phyloP scores from a whole-genome alignment of 2,113 vertebrate species.

The Hymenochirus boettgeri region DNA sequence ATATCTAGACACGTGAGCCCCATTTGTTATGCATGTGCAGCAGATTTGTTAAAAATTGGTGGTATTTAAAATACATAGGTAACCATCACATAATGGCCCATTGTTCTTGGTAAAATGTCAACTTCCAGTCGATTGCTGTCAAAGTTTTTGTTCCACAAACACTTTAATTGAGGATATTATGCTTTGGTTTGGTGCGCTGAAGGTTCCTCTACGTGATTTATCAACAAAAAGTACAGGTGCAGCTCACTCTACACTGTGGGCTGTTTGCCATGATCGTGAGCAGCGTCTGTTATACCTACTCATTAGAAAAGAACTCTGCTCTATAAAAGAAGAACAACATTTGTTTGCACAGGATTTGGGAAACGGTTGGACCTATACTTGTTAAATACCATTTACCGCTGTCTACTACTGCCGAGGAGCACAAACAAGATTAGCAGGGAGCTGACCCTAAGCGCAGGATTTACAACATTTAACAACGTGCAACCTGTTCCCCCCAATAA shows the following conservation, averaged over 20 bases:
- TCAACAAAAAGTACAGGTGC: conserved; percentile 28
- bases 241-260: conserved; percentile 4
- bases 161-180: conserved; percentile 10
- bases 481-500: too few relatives aligned
- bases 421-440: too few relatives aligned
- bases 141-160: conserved; percentile 5
- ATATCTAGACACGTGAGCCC: neutral
- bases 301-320: neutral
- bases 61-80: conserved; percentile 13
- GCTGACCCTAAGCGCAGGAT: too few relatives aligned
- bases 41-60: conserved; percentile 17
- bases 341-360: neutral
- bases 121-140: conserved; percentile 22
- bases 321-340: neutral
- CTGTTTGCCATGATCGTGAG: conserved; percentile 7
- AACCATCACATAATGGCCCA: neutral
- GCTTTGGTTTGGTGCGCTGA: conserved; percentile 4
- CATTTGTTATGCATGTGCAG: neutral
- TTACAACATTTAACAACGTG: too few relatives aligned
- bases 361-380: neutral
- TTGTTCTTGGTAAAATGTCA: conserved; percentile 4
- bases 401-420: neutral
- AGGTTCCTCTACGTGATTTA: conserved; percentile 27
- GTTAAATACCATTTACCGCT: neutral
- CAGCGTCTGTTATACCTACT: neutral